A percentile compares a stretch with the other conserved stretches of the same genome.
These are phyloP conservation scores for Microctonus brassicae DNA, from an alignment of 2,888 invertebrate species.

Conservation along the genomic window DNA sequence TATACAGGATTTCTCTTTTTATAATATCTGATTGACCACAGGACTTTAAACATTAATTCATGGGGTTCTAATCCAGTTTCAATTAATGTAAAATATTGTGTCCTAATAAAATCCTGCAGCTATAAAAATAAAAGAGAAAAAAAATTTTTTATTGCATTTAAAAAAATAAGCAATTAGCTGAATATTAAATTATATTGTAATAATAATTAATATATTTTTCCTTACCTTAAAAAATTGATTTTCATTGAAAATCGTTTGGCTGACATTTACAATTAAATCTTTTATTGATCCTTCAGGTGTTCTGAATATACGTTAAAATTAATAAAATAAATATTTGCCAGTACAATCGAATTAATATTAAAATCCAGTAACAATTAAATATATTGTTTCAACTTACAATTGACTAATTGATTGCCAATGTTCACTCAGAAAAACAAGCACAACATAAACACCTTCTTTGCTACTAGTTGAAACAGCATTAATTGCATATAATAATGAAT, in stretches of 20 bases:
- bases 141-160: neutral
- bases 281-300: neutral
- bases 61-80: neutral
- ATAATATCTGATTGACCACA: neutral
- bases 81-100: neutral
- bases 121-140: neutral
- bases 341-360: too few species aligned
- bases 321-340: too few species aligned
- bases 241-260: neutral
- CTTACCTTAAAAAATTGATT: neutral
- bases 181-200: too few species aligned
- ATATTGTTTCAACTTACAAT: too few species aligned
- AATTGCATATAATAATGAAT: slow-evolving; percentile 38
- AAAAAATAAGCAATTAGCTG: neutral
- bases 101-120: neutral
- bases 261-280: neutral
- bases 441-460: slow-evolving; percentile 42
- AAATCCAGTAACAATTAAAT: too few species aligned
- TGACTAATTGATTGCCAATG: neutral
- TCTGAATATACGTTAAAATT: too few species aligned
- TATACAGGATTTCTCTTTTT: neutral
- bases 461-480: slow-evolving; percentile 40
- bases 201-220: too few species aligned
- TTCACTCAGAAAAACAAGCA: slow-evolving; percentile 41
- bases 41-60: neutral